Conservation (phyloP, 2,113 vertebrate genomes). For the Clarias gariepinus region DNA sequence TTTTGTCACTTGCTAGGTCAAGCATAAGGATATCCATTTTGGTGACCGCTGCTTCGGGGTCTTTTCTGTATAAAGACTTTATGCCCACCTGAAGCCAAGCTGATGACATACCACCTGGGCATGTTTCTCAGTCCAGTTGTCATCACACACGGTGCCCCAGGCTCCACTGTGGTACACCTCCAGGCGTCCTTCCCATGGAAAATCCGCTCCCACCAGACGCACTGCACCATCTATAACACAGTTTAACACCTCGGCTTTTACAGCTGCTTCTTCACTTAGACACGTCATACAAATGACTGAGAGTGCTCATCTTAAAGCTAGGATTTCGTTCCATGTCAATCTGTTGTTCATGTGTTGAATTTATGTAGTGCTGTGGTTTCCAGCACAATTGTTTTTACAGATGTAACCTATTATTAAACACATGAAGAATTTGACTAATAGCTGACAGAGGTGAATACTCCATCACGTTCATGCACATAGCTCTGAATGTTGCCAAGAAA, state of each 20-base stretch:
- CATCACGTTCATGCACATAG: background rate
- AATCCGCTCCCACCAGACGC: constrained; percentile 65
- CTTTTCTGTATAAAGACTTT: background rate
- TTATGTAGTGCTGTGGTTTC: background rate
- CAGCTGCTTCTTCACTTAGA: background rate
- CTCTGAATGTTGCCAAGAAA: background rate
- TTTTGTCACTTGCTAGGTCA: background rate
- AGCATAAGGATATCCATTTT: background rate
- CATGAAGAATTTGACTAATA: background rate
- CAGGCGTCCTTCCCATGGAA: constrained; percentile 65
- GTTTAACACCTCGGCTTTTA: background rate
- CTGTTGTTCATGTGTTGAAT: background rate
- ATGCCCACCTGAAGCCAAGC: constrained; percentile 70
- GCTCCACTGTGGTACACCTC: constrained; percentile 67
- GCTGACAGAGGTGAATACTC: background rate
- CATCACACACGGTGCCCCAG: constrained; percentile 75
- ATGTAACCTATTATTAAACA: background rate
- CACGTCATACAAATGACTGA: background rate
- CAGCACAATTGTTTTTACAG: background rate
- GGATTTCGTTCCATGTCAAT: background rate
- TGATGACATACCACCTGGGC: constrained; percentile 73
- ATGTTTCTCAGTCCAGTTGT: constrained; percentile 65
- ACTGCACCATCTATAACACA: constrained; percentile 66
- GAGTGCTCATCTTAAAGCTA: background rate
- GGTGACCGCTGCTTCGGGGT: background rate